Conservation (phyloP, 2,113 vertebrate genomes). For the Cynopterus brachyotis region DNA sequence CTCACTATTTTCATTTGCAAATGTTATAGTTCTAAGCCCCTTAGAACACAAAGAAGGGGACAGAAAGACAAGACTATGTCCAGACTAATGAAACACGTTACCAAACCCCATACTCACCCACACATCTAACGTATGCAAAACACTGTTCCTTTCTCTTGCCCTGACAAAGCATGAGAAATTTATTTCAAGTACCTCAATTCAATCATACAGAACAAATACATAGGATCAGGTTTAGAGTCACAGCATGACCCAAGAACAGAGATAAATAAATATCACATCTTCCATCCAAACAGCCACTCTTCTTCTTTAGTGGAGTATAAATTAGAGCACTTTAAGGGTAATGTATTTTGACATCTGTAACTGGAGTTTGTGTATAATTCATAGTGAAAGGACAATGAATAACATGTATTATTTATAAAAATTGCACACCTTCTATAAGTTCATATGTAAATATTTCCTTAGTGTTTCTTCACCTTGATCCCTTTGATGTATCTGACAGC, state of each 20-base stretch:
- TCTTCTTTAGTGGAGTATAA: neutral
- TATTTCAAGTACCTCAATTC: neutral
- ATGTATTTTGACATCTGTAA: neutral
- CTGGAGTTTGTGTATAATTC: neutral
- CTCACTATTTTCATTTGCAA: constrained; percentile 15
- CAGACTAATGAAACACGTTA: neutral
- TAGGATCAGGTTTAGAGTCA: neutral
- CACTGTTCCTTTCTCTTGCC: neutral
- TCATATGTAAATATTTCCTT: neutral
- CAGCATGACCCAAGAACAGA: neutral
- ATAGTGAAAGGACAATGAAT: neutral
- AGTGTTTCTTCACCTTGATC: neutral
- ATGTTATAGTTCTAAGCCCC: neutral
- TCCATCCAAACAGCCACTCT: neutral
- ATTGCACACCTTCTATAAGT: neutral
- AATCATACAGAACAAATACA: neutral
- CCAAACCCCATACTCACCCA: neutral
- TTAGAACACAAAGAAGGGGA: neutral
- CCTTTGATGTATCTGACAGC: neutral
- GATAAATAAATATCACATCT: neutral
- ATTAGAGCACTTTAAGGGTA: neutral
- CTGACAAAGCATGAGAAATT: neutral
- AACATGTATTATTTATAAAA: neutral
- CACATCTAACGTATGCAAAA: neutral
- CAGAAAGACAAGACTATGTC: neutral